Evolutionary conservation across 64 coral and sea anemone genomes (phyloP).

Genomic region (Trachythela sp.): DNA sequence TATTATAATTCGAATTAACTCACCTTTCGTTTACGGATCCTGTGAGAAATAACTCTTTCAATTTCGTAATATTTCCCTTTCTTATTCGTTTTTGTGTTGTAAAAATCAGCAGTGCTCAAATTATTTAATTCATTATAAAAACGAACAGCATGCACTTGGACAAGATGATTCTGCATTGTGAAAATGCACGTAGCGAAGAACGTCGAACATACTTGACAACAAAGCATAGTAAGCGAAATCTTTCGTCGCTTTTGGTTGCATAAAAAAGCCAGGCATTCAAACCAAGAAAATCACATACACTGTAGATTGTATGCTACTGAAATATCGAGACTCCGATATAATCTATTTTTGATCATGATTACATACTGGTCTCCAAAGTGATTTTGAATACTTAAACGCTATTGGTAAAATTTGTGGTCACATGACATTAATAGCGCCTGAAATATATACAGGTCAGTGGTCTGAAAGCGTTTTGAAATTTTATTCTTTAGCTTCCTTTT

Average conservation of each 20-base stretch:
- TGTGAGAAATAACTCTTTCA: too few species aligned
- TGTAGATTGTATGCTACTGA: too few species aligned
- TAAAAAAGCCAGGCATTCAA: background rate
- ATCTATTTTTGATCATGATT: background rate
- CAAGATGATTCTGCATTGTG: background rate
- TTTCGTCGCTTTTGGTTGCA: background rate
- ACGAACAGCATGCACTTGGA: background rate
- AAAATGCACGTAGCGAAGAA: background rate
- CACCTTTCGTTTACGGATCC: too few species aligned
- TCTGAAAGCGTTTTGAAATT: too few species aligned
- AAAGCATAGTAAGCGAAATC: background rate
- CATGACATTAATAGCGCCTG: background rate
- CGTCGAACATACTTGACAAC: background rate
- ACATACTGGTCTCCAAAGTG: background rate
- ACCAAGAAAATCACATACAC: background rate
- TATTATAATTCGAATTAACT: too few species aligned
- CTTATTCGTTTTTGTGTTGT: too few species aligned
- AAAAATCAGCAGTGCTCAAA: too few species aligned
- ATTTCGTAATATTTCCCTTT: too few species aligned
- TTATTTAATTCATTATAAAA: too few species aligned
- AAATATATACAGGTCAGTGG: too few species aligned
- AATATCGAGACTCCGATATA: too few species aligned
- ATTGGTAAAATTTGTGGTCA: background rate
- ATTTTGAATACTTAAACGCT: background rate
- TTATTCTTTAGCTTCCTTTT: background rate